Evolutionary conservation across 2,113 vertebrate genomes (phyloP).

Genomic region (Nansenia antarctica): DNA sequence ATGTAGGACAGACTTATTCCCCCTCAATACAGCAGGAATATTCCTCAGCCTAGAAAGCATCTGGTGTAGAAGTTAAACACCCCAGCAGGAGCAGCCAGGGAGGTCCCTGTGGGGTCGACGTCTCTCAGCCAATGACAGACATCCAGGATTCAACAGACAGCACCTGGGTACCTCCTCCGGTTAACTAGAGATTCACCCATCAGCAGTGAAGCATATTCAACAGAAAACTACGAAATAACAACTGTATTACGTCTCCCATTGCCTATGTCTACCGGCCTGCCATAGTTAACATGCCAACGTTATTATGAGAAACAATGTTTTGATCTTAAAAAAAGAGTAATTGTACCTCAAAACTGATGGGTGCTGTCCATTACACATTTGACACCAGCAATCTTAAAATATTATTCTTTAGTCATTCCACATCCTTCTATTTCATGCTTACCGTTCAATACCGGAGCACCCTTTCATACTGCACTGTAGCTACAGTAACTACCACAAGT

Average conservation of each 20-base stretch:
- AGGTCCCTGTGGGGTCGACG: constrained; percentile 33
- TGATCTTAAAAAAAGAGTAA: too few species aligned
- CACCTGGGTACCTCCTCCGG: constrained; percentile 42
- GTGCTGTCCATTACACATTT: too few species aligned
- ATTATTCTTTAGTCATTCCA: neutral
- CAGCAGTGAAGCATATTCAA: constrained; percentile 17
- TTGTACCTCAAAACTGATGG: too few species aligned
- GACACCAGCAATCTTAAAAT: too few species aligned
- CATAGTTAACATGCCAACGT: too few species aligned
- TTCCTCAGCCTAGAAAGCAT: constrained; percentile 55
- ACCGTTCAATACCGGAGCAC: neutral
- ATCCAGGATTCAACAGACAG: constrained; percentile 40
- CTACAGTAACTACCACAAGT: constrained; percentile 13
- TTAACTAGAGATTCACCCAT: constrained; percentile 37
- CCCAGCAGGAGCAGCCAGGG: constrained; percentile 49
- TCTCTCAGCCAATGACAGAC: constrained; percentile 45
- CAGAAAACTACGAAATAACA: neutral
- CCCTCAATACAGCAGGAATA: constrained; percentile 34
- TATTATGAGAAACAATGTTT: too few species aligned
- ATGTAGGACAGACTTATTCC: constrained; percentile 15
- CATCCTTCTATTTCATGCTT: neutral
- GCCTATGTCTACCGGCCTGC: too few species aligned
- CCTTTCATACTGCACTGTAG: constrained; percentile 30
- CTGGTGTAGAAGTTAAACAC: constrained; percentile 54
- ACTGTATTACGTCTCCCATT: too few species aligned